Evolutionary conservation across 1,140 invertebrate species (phyloP).

Genomic region (Bombus confusus): DNA sequence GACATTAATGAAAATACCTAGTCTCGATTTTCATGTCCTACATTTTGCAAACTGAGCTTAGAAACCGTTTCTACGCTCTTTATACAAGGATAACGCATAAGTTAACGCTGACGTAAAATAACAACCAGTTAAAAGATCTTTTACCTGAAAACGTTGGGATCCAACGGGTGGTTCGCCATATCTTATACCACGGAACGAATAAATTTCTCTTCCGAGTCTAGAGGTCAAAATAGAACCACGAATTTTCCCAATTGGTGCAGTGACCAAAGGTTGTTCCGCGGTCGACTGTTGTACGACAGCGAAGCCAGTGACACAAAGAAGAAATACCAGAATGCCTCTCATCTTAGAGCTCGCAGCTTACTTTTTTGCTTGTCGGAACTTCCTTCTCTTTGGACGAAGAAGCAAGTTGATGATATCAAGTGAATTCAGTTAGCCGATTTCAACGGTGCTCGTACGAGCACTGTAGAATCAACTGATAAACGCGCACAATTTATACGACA

Average conservation of each 20-base stretch:
- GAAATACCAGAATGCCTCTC: neutral
- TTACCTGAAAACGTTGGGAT: conserved; percentile 84
- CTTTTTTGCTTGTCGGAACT: rapidly evolving
- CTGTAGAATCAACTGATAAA: neutral
- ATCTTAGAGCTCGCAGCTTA: neutral
- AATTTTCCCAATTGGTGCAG: conserved; percentile 74
- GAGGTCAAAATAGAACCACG: conserved; percentile 76
- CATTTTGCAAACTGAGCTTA: no score
- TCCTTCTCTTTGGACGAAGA: no score
- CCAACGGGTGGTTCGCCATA: conserved; percentile 86
- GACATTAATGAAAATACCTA: no score
- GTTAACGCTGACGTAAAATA: rapidly evolving
- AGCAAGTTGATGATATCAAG: rapidly evolving
- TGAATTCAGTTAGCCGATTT: neutral
- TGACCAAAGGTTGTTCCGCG: neutral
- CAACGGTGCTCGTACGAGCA: neutral
- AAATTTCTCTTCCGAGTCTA: conserved; percentile 82
- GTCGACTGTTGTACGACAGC: neutral
- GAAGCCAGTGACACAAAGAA: neutral
- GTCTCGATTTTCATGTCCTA: no score
- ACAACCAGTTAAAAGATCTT: neutral
- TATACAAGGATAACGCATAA: neutral
- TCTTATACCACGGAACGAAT: conserved; percentile 86
- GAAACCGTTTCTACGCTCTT: no score
- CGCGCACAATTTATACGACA: conserved; percentile 9